A percentile compares a stretch with the other conserved stretches of the same genome.
Conservation (phyloP, 2,797 vertebrate species). For the Austrolebias charrua region DNA sequence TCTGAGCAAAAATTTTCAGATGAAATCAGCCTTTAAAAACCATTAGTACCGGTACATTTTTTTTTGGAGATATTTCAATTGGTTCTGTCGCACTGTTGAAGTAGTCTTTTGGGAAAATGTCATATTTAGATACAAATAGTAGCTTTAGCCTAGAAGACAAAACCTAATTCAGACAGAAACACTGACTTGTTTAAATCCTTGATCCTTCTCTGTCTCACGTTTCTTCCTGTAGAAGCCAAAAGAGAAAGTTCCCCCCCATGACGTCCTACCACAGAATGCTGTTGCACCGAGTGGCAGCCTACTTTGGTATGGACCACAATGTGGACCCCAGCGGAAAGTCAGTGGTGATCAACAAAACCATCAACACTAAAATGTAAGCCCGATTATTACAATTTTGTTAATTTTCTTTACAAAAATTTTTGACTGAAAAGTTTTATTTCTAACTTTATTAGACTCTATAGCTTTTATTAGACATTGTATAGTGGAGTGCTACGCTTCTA, state of each 20-base stretch:
- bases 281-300: constrained; percentile 95
- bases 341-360: constrained; percentile 99
- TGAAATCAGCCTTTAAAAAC: not conserved
- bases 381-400: not conserved
- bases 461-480: too few relatives aligned
- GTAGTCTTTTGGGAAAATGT: too few relatives aligned
- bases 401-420: too few relatives aligned
- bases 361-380: constrained; percentile 96
- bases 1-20: not conserved
- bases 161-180: too few relatives aligned
- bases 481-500: too few relatives aligned
- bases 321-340: constrained; percentile 98
- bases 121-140: too few relatives aligned
- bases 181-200: not conserved
- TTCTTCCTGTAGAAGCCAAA: constrained; percentile 82
- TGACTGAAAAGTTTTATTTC: too few relatives aligned
- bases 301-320: constrained; percentile 99
- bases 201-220: not conserved
- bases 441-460: too few relatives aligned
- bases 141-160: too few relatives aligned
- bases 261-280: constrained; percentile 99
- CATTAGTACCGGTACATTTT: too few relatives aligned
- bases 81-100: too few relatives aligned
- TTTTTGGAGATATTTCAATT: too few relatives aligned
- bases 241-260: constrained; percentile 98